A percentile compares a stretch with the other conserved stretches of the same genome.
Conservation (phyloP, 2,113 vertebrate species). For the Anguilla rostrata region DNA sequence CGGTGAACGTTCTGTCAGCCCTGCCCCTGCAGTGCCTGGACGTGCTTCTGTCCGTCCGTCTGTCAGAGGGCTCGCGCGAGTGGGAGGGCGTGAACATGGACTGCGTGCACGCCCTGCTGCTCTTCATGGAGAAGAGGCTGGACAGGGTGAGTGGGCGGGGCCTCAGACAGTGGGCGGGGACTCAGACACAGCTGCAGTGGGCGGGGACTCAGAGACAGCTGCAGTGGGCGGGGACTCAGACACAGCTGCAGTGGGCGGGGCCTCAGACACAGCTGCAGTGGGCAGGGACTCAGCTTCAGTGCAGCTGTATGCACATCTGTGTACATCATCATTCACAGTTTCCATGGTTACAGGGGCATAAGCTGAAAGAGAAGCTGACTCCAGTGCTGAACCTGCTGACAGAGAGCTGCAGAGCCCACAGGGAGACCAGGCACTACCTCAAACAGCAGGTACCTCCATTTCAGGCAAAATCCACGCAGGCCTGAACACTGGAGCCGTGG, state of each 20-base stretch:
- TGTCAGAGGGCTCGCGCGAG: slow-evolving; percentile 54
- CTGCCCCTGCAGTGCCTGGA: slow-evolving; percentile 78
- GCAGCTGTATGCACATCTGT: not conserved
- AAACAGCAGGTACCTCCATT: slow-evolving; percentile 52
- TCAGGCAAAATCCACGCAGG: not conserved
- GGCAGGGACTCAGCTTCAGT: not conserved
- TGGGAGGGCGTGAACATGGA: slow-evolving; percentile 75
- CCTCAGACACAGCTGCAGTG: too few species aligned
- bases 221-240: too few species aligned
- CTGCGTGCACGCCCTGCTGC: slow-evolving; percentile 67
- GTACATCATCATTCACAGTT: not conserved
- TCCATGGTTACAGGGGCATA: slow-evolving; percentile 56
- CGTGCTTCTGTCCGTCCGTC: slow-evolving; percentile 61
- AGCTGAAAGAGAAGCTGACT: slow-evolving; percentile 72
- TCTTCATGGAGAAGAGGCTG: slow-evolving; percentile 68
- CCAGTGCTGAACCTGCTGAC: slow-evolving; percentile 75
- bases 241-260: too few species aligned
- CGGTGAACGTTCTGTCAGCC: slow-evolving; percentile 84
- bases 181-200: too few species aligned
- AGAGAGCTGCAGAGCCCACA: slow-evolving; percentile 72
- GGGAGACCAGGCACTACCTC: slow-evolving; percentile 73
- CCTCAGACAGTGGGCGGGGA: not conserved
- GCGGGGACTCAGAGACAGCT: too few species aligned
- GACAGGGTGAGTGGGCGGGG: slow-evolving; percentile 53
- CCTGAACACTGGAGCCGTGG: too few species aligned